Conservation (phyloP, 2,888 invertebrate species). For the Scelioninae gen. 1 region DNA sequence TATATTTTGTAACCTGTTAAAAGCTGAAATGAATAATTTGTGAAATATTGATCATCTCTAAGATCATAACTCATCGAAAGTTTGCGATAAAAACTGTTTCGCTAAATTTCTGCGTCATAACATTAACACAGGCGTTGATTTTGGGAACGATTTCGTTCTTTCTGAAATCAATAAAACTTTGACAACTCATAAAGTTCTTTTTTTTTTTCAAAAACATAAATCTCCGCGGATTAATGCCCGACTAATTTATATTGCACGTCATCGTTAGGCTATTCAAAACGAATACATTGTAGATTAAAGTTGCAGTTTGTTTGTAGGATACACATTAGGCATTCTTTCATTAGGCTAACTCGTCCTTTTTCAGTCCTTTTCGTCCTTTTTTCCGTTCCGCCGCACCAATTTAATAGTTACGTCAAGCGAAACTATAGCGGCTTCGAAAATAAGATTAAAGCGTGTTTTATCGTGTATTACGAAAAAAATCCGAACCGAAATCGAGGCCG, state of each 20-base stretch:
- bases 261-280: conserved; percentile 37
- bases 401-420: conserved; percentile 65
- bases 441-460: conserved; percentile 65
- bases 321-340: conserved; percentile 55
- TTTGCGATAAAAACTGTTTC: conserved; percentile 4
- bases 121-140: conserved; percentile 39
- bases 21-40: no score
- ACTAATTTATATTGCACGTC: conserved; percentile 62
- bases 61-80: not conserved
- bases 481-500: conserved; percentile 54
- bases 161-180: conserved; percentile 63
- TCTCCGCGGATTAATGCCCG: conserved; percentile 60
- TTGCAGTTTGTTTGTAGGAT: conserved; percentile 48
- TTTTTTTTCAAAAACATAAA: conserved; percentile 50
- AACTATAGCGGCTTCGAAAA: conserved; percentile 59
- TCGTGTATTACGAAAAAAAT: conserved; percentile 65
- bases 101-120: conserved; percentile 26
- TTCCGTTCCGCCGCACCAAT: conserved; percentile 39
- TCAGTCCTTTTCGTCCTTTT: not conserved
- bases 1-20: no score
- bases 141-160: conserved; percentile 46
- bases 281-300: conserved; percentile 41
- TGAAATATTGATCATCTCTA: no score
- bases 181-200: conserved; percentile 49
- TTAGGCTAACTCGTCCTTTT: conserved; percentile 40